Evolutionary conservation across 2,888 invertebrate genomes (phyloP).

Genomic region (Drosophila cognata): DNA sequence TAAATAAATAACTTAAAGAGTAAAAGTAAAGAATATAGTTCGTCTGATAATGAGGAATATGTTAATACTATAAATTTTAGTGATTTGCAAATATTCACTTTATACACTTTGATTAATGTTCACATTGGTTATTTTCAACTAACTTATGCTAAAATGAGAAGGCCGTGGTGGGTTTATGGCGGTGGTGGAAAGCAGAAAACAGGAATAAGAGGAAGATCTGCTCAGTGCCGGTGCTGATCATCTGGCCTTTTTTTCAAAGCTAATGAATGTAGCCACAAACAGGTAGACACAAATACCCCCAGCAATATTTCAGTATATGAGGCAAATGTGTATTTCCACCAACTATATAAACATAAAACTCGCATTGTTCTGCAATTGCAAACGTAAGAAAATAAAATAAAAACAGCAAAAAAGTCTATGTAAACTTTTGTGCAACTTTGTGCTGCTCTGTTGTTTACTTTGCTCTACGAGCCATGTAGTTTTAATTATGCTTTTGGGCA

Average conservation of each 20-base stretch:
- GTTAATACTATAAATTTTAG: too few relatives aligned
- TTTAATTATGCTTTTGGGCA: slow-evolving; percentile 63
- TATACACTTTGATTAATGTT: too few relatives aligned
- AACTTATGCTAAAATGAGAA: background rate
- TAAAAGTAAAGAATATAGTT: too few relatives aligned
- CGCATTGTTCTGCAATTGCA: slow-evolving; percentile 22
- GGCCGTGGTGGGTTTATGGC: background rate
- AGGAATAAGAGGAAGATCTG: background rate
- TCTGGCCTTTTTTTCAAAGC: background rate
- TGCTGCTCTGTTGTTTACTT: slow-evolving; percentile 26
- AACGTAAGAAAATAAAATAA: slow-evolving; percentile 9
- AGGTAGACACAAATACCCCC: background rate
- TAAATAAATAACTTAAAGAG: too few relatives aligned
- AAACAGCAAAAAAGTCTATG: slow-evolving; percentile 22
- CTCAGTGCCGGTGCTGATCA: background rate
- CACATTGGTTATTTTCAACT: background rate
- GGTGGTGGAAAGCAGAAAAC: background rate
- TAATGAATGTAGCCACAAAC: background rate
- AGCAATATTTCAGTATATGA: background rate
- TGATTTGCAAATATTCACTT: too few relatives aligned
- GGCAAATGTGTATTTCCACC: background rate
- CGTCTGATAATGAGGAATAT: too few relatives aligned
- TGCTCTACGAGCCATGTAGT: slow-evolving; percentile 56
- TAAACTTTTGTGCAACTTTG: slow-evolving; percentile 35
- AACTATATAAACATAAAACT: slow-evolving; percentile 11